These are phyloP conservation scores for Anthrax anthrax DNA, from an alignment of 2,888 invertebrate genomes.

Conservation along the genomic window DNA sequence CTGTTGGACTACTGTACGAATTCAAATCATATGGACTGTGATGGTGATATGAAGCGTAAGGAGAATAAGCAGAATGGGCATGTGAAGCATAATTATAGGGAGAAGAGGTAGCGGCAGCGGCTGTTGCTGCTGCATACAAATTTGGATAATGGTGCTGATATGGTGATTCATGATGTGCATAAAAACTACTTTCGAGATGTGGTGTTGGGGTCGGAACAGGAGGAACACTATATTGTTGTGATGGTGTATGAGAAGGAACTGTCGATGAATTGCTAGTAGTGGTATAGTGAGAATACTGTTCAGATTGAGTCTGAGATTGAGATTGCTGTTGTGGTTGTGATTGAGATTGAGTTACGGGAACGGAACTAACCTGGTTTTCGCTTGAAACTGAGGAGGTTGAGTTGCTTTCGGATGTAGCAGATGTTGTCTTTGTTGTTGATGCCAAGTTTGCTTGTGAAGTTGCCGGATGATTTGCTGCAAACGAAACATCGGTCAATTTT, in stretches of 20 bases:
- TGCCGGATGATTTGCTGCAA: not conserved
- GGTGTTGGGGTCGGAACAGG: not conserved
- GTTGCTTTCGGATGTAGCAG: not conserved
- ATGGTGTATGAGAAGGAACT: not conserved
- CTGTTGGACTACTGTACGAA: slow-evolving; percentile 12
- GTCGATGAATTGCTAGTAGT: not conserved
- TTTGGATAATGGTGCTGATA: slow-evolving; percentile 6
- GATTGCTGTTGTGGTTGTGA: not conserved
- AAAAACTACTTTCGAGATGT: slow-evolving; percentile 3
- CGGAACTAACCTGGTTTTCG: not conserved
- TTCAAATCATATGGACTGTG: slow-evolving; percentile 25
- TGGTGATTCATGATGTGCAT: slow-evolving; percentile 1
- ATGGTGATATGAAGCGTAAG: slow-evolving; percentile 24
- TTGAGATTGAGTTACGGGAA: not conserved
- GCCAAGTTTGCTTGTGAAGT: not conserved
- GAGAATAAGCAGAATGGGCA: slow-evolving; percentile 1
- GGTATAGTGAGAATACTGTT: not conserved
- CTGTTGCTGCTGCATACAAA: slow-evolving; percentile 3
- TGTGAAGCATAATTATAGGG: slow-evolving; percentile 7
- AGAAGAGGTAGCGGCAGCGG: not conserved
- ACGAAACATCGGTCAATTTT: not conserved
- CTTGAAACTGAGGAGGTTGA: not conserved
- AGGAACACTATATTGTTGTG: not conserved
- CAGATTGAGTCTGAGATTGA: not conserved
- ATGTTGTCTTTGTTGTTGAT: not conserved